phyloP scores from a whole-genome alignment of 2,113 vertebrate species.

The Lathamus discolor region DNA sequence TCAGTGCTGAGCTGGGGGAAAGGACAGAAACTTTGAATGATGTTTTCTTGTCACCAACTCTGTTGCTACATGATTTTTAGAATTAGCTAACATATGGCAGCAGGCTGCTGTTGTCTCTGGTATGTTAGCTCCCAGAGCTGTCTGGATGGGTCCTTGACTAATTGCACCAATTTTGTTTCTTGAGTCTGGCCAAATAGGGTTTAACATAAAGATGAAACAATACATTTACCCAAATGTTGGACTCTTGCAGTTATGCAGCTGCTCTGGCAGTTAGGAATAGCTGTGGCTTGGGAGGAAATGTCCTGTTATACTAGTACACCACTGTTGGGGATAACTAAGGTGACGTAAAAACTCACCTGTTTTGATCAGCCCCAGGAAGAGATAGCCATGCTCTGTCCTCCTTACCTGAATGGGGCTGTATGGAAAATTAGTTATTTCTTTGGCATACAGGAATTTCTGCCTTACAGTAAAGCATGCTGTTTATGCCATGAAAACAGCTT shows the following conservation, averaged over 20 bases:
- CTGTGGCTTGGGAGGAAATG: neutral
- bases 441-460: neutral
- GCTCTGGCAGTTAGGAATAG: neutral
- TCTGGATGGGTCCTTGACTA: neutral
- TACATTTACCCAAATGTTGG: neutral
- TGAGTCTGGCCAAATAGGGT: neutral
- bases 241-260: neutral
- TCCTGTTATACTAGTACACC: neutral
- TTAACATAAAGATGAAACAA: neutral
- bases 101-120: neutral
- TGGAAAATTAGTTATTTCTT: neutral
- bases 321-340: neutral
- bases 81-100: neutral
- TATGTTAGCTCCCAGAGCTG: neutral
- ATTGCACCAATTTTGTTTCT: neutral
- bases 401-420: neutral
- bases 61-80: neutral
- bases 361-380: neutral
- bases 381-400: neutral
- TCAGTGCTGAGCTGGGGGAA: neutral
- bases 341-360: neutral
- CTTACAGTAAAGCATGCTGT: neutral
- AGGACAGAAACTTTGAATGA: neutral
- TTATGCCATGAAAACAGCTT: neutral
- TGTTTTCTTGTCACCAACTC: neutral